Percentiles rank a stretch among this genome's conserved stretches.
Conservation (phyloP, 1,140 invertebrate species). For the Meloidogyne chitwoodi region DNA sequence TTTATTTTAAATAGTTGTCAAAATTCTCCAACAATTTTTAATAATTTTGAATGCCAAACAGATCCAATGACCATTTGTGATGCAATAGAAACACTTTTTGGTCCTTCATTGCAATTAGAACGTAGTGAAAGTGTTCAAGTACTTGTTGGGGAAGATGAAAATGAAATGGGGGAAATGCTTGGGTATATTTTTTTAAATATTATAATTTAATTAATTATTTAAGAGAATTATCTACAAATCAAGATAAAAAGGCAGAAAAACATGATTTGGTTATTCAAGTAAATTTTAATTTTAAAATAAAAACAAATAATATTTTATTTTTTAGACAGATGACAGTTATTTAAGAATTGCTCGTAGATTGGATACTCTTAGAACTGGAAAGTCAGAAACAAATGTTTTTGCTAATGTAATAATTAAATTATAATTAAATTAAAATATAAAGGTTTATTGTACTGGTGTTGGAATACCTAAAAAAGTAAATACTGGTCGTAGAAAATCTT, state of each 20-base stretch:
- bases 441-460: conserved; percentile 18
- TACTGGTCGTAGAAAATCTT: conserved; percentile 2
- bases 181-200: too few species aligned
- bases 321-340: conserved; percentile 54
- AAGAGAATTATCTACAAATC: not conserved
- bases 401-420: not conserved
- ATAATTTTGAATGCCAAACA: not conserved
- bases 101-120: not conserved
- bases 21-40: not conserved
- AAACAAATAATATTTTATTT: not conserved
- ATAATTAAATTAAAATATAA: not conserved
- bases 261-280: conserved; percentile 54
- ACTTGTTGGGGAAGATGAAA: conserved; percentile 5
- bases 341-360: conserved; percentile 54
- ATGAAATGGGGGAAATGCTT: not conserved
- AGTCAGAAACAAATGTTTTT: conserved; percentile 31
- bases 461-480: not conserved
- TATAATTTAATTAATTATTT: too few species aligned
- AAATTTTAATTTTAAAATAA: conserved; percentile 36
- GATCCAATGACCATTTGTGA: not conserved
- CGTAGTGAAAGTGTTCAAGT: conserved; percentile 4
- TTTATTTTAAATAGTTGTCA: not conserved
- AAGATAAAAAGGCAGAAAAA: conserved; percentile 6
- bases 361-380: conserved; percentile 51
- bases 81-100: not conserved